These are phyloP conservation scores for Prochilodus magdalenae DNA, from an alignment of 2,113 vertebrate genomes.

Conservation along the genomic window DNA sequence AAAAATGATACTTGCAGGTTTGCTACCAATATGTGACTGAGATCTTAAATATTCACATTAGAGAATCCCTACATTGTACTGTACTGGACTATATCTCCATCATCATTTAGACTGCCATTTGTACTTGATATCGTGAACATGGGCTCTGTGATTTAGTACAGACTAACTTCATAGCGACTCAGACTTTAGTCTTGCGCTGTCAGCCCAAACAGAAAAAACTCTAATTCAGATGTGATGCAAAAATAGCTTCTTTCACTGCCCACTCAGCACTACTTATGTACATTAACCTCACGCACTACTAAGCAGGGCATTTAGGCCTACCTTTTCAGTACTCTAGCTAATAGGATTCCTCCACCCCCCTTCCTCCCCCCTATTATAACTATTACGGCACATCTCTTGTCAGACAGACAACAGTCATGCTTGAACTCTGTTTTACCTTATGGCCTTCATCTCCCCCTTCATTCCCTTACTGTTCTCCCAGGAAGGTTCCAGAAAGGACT, in stretches of 20 bases:
- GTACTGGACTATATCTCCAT: too few species aligned
- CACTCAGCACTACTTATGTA: not conserved
- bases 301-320: slow-evolving; percentile 48
- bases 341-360: slow-evolving; percentile 55
- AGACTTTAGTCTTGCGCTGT: too few species aligned
- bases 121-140: too few species aligned
- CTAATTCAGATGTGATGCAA: too few species aligned
- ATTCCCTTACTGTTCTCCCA: slow-evolving; percentile 6
- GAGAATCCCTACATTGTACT: too few species aligned
- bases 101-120: too few species aligned
- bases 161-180: too few species aligned
- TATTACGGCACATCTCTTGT: slow-evolving; percentile 33
- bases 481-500: not conserved
- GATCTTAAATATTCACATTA: too few species aligned
- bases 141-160: too few species aligned
- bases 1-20: too few species aligned
- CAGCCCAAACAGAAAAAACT: not conserved
- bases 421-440: slow-evolving; percentile 50
- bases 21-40: too few species aligned
- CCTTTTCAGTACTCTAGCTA: slow-evolving; percentile 53
- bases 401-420: slow-evolving; percentile 24
- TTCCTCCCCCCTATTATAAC: slow-evolving; percentile 17
- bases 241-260: too few species aligned
- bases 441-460: slow-evolving; percentile 20
- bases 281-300: slow-evolving; percentile 17